phyloP scores from a whole-genome alignment of 2,888 invertebrate species.

The Leucozona laternaria region DNA sequence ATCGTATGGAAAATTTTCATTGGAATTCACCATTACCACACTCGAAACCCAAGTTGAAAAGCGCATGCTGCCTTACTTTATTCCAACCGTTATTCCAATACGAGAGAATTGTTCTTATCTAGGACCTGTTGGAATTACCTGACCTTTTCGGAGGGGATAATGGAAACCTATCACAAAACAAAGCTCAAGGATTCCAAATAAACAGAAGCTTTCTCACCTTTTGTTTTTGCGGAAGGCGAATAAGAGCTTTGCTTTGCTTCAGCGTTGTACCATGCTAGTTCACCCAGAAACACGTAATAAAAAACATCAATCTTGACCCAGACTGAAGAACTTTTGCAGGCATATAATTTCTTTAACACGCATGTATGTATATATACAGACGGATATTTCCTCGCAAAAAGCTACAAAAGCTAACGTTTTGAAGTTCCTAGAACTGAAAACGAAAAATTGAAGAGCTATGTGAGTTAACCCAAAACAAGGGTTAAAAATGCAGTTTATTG shows the following conservation, averaged over 20 bases:
- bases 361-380: neutral
- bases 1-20: neutral
- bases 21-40: conserved; percentile 7
- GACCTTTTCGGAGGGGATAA: conserved; percentile 53
- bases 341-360: conserved; percentile 12
- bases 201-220: conserved; percentile 51
- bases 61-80: neutral
- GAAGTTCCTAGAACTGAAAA: neutral
- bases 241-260: conserved; percentile 48
- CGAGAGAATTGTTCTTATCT: conserved; percentile 42
- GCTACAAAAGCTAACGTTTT: conserved; percentile 29
- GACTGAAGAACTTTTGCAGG: conserved; percentile 45
- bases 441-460: neutral
- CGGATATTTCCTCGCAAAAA: conserved; percentile 29
- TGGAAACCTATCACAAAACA: conserved; percentile 48
- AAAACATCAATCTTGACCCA: conserved; percentile 61
- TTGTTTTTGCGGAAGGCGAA: conserved; percentile 38
- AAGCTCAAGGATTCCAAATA: conserved; percentile 57
- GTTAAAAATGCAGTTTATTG: neutral
- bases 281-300: conserved; percentile 49
- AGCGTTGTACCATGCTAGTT: conserved; percentile 37
- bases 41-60: neutral
- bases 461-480: neutral
- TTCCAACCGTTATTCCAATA: conserved; percentile 44
- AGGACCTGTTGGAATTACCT: conserved; percentile 64